A percentile compares a stretch with the other conserved stretches of the same genome.
These are phyloP conservation scores for Notechis scutatus DNA, from an alignment of 2,113 vertebrate genomes.

Conservation along the genomic window DNA sequence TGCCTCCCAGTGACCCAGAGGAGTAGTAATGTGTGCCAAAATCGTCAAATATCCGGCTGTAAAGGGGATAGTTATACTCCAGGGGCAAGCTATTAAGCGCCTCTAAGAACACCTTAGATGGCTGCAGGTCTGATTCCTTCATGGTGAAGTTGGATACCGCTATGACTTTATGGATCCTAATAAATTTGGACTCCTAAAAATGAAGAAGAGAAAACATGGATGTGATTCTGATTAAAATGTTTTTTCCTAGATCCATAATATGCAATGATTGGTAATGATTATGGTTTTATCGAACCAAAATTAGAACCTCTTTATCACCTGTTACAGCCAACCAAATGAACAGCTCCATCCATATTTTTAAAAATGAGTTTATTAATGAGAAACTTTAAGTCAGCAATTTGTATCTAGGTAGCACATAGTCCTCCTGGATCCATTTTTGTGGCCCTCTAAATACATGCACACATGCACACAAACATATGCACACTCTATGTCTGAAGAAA, in stretches of 20 bases:
- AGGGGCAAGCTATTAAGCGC: constrained; percentile 84
- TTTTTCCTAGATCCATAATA: background rate
- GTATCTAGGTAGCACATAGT: background rate
- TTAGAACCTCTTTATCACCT: background rate
- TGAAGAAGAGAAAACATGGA: background rate
- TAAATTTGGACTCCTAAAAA: constrained; percentile 83
- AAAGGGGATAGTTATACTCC: constrained; percentile 88
- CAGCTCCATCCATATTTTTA: background rate
- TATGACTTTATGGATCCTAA: constrained; percentile 83
- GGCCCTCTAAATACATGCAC: background rate
- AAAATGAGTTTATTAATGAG: background rate
- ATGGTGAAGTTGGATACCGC: constrained; percentile 82
- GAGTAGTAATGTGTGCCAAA: constrained; percentile 92
- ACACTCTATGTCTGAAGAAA: background rate
- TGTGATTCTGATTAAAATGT: background rate
- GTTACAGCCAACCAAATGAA: background rate
- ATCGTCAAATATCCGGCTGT: constrained; percentile 85
- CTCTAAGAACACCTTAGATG: constrained; percentile 81
- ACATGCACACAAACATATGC: background rate
- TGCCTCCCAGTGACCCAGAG: constrained; percentile 83
- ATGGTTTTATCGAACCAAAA: background rate
- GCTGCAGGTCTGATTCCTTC: constrained; percentile 75
- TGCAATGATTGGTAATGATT: background rate
- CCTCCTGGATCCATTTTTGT: background rate
- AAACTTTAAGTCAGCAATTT: background rate